These are phyloP conservation scores for Sarcophaga rosellei DNA, from an alignment of 2,888 invertebrate species.

Conservation along the genomic window DNA sequence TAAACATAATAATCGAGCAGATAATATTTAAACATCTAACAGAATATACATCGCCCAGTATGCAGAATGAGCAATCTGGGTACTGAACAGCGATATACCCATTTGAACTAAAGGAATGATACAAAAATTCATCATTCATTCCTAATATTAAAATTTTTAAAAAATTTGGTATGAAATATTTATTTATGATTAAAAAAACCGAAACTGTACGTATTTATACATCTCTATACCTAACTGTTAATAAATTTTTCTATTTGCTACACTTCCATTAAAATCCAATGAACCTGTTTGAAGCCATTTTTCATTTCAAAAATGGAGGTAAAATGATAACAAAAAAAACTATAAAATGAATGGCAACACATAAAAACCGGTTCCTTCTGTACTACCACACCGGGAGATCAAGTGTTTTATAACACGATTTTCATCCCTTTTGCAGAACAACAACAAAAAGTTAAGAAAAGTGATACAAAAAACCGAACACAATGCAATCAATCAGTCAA, in stretches of 20 bases:
- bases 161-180: background rate
- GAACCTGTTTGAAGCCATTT: background rate
- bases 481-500: background rate
- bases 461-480: background rate
- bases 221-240: too few species aligned
- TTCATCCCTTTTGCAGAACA: background rate
- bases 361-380: background rate
- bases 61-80: too few species aligned
- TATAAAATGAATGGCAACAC: background rate
- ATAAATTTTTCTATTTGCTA: too few species aligned
- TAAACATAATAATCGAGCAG: too few species aligned
- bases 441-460: background rate
- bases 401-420: background rate
- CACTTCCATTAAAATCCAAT: too few species aligned
- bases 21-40: too few species aligned
- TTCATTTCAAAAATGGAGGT: background rate
- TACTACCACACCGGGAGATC: slow-evolving; percentile 11
- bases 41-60: too few species aligned
- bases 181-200: too few species aligned
- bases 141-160: background rate
- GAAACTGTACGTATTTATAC: too few species aligned
- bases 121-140: too few species aligned
- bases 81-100: too few species aligned
- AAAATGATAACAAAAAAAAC: background rate
- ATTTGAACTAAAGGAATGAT: too few species aligned